Evolutionary conservation across 2,797 vertebrate genomes (phyloP), one percentile per base, ranked within the genome.

Genomic region (Melanotaenia maccullochi): DNA sequence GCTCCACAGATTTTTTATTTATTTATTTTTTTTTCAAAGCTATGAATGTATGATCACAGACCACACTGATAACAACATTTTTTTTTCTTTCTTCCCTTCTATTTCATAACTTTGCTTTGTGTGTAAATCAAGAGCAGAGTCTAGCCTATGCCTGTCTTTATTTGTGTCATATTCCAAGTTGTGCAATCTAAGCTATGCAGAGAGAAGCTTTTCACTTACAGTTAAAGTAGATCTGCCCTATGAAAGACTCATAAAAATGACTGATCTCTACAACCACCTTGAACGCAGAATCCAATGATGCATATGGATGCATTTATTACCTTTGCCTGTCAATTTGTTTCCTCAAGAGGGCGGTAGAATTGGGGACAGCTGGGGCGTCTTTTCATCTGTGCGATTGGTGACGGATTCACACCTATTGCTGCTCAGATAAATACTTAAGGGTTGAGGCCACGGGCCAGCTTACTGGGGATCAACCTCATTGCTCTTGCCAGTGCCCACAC

Each of bases 281-380:
- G 60, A 74, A 82, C 11, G 6, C 32, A 8, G 30, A 79, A 65
- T 78, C 51, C 40, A 56, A 66, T 72, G 62, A 71, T 73, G 62
- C 75, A 66, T 86, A 75, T 22, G n/a, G 52, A 62, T 81, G 71
- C 68, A 67, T 83, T 83, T 60, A 73, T 77, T 71, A 54, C 57
- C 61, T 78, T 68, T 87, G 56, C 13, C 38, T 54, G 63, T 68
- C 49, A 16, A 12, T 52, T 51, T 72, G 51, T 79, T 75, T 84
- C 92, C 90, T 92, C 77, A 73, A 81, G 92, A 89, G 87, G 90
- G 87, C 85, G 82, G 85, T 79, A 87, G 87, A 84, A 78, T 82
- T 78, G 82, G 90, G 61, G 71, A 69, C 71, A 87, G 84, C 47
- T 44, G 9, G 40, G 28, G 54, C 65, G 71, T 84, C 67, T 77